Conservation (phyloP, 1,140 invertebrate genomes). For the Caenorhabditis tropicalis region DNA sequence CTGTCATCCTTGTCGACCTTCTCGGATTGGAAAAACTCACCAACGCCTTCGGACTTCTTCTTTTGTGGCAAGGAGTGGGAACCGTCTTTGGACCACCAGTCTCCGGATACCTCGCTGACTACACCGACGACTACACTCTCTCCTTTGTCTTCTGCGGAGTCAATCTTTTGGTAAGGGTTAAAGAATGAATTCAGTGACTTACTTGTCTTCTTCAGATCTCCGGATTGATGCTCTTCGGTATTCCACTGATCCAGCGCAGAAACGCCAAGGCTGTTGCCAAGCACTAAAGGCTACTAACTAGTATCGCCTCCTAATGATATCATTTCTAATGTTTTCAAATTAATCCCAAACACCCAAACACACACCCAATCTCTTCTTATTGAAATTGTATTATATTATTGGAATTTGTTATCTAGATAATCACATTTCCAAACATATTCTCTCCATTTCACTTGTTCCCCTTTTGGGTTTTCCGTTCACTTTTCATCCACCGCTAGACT, state of each 20-base stretch:
- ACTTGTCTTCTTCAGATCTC: constrained; percentile 49
- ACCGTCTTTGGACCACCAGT: constrained; percentile 81
- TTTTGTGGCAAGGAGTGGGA: constrained; percentile 82
- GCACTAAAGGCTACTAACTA: background rate
- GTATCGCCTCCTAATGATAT: background rate
- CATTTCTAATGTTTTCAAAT: constrained; percentile 8
- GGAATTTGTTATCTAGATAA: background rate
- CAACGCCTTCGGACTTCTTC: constrained; percentile 92
- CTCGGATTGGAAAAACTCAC: constrained; percentile 92
- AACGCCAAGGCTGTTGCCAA: constrained; percentile 1
- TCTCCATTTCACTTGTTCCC: background rate
- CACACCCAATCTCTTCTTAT: constrained; percentile 26
- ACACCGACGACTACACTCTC: constrained; percentile 81
- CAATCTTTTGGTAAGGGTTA: constrained; percentile 79
- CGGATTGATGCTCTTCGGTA: constrained; percentile 49
- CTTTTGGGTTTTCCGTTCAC: constrained; percentile 2
- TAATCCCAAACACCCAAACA: background rate
- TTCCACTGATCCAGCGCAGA: constrained; percentile 31
- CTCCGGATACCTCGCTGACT: constrained; percentile 81
- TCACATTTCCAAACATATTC: constrained; percentile 15
- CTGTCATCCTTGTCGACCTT: constrained; percentile 88
- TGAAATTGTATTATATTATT: background rate
- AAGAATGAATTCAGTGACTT: too few species aligned
- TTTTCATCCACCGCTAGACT: background rate
- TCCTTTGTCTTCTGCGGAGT: constrained; percentile 86